Evolutionary conservation across 2,113 vertebrate species (phyloP), one percentile per base, ranked within the genome.

Genomic region (Dicentrarchus labrax): DNA sequence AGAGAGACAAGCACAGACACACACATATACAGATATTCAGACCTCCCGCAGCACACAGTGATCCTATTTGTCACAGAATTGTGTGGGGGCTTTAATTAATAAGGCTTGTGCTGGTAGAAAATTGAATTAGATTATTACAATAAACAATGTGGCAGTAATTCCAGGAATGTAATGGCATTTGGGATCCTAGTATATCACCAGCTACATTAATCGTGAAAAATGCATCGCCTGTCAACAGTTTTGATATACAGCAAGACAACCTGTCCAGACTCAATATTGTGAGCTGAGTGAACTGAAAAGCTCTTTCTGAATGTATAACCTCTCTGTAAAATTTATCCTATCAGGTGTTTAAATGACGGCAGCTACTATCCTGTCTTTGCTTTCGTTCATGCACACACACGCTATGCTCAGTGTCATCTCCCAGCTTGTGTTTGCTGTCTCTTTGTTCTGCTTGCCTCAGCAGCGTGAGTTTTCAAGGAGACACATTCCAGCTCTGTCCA

Each of bases 21-120:
- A 61, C 54, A 57, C 70, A 51, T 24, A 66, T 11, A 19, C 0
- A 45, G 30, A 82, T 19, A 54, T 43, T 36, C 47, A 84, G 82
- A 88, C 86, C 85, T 84, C 81, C 76, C 8, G 13, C 75, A 41
- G 38, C 41, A 81, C 50, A 8, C 78, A 85, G 30, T 41, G 68
- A 89, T 87, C 85, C 72, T 86, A 82, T 91, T 89, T 78, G 91
- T 91, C 86, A 90, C 89, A 85, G 84, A 86, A 82, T 68, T 78
- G 72, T 86, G 69, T 59, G 72, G 39, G 72, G 72, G 43, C 77
- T 89, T 83, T 88, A 80, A 89, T 88, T 86, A 91, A 90, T 91
- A 22, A 17, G 72, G 36, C 73, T 79, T 80, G 60, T 80, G 59
- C 51, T 59, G 54, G 39, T 54, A 60, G 60, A 73, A 73, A 80